A percentile compares a stretch with the other conserved stretches of the same genome.
Conservation (phyloP, 2,888 invertebrate genomes). For the Encarsia formosa region DNA sequence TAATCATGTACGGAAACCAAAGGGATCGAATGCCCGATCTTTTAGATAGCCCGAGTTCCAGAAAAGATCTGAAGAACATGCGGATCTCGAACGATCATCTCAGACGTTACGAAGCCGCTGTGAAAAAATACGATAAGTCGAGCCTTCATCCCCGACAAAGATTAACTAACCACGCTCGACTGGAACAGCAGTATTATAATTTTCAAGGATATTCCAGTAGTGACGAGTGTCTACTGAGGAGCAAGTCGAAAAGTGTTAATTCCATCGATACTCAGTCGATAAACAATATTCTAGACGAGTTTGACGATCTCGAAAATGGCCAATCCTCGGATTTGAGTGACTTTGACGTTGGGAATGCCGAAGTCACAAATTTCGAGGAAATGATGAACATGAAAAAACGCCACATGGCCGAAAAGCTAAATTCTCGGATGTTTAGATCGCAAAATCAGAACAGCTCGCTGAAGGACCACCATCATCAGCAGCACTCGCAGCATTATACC, state of each 20-base stretch:
- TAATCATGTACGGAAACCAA: conserved; percentile 16
- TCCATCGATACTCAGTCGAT: conserved; percentile 45
- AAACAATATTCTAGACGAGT: conserved; percentile 45
- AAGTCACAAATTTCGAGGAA: conserved; percentile 37
- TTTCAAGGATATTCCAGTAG: conserved; percentile 38
- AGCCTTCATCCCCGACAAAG: conserved; percentile 27
- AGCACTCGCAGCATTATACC: neutral
- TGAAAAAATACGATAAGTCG: conserved; percentile 34
- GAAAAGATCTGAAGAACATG: conserved; percentile 7
- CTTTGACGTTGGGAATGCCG: conserved; percentile 36
- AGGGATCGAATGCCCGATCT: conserved; percentile 15
- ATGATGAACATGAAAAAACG: conserved; percentile 39
- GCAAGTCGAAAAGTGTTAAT: conserved; percentile 43
- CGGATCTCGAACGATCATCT: conserved; percentile 29
- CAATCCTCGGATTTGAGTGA: conserved; percentile 42
- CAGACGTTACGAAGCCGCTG: conserved; percentile 35
- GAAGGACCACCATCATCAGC: neutral
- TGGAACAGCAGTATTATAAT: conserved; percentile 30
- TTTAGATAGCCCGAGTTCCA: conserved; percentile 13
- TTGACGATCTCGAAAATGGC: conserved; percentile 41
- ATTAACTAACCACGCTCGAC: conserved; percentile 24
- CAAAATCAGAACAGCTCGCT: neutral
- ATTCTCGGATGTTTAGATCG: conserved; percentile 5
- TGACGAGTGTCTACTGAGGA: conserved; percentile 38
- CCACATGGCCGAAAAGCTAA: conserved; percentile 12